Percentiles rank a stretch among this genome's conserved stretches.
Evolutionary conservation across 2,797 vertebrate species (phyloP).

Genomic region (Avahi laniger): DNA sequence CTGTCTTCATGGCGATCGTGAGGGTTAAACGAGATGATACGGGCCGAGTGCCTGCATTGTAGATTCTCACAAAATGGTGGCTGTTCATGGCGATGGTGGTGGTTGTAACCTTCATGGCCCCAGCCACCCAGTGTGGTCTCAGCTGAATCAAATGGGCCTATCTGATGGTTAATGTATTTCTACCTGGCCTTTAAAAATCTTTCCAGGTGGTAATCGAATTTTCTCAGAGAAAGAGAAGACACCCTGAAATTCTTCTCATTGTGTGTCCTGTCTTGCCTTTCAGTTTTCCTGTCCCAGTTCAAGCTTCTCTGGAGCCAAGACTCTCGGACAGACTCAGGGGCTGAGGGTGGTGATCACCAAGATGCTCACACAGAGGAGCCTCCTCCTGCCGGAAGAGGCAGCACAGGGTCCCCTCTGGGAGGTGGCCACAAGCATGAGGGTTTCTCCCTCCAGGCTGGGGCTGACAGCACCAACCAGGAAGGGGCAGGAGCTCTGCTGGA

Average conservation of each 20-base stretch:
- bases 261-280: slow-evolving; percentile 45
- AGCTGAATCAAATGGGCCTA: not conserved
- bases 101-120: not conserved
- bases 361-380: not conserved
- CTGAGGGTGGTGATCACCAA: not conserved
- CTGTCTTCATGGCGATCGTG: accelerated
- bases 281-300: slow-evolving; percentile 94
- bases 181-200: not conserved
- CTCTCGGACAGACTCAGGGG: not conserved
- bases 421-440: not conserved
- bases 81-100: not conserved
- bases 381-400: not conserved
- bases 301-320: slow-evolving; percentile 86
- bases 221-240: not conserved
- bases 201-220: too few relatives aligned
- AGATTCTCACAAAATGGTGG: not conserved
- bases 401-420: not conserved
- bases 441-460: not conserved
- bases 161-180: not conserved
- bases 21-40: accelerated
- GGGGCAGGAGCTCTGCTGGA: slow-evolving; percentile 83
- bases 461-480: not conserved
- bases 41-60: accelerated
- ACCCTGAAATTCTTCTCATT: not conserved
- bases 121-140: accelerated